Percentiles rank a stretch among this genome's conserved stretches.
Conservation (phyloP, 2,888 invertebrate genomes). For the Hipparchia semele region DNA sequence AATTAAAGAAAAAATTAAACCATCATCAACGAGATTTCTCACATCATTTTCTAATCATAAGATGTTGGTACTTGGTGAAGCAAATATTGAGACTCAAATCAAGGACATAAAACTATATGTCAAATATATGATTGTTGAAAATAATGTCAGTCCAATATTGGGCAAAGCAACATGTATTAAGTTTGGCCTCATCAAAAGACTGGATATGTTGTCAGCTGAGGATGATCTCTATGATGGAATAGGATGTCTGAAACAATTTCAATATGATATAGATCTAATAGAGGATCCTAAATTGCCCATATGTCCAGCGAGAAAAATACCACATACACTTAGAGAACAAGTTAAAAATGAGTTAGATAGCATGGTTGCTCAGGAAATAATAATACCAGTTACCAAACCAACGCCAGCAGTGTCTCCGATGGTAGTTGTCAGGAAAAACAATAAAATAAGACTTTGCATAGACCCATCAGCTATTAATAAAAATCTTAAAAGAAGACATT, state of each 20-base stretch:
- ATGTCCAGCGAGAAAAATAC: conserved; percentile 33
- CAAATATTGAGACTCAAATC: no score
- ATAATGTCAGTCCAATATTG: conserved; percentile 7
- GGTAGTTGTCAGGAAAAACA: conserved; percentile 41
- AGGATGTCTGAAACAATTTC: no score
- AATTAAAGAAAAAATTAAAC: background rate
- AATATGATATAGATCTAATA: no score
- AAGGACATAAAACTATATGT: no score
- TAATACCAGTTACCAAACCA: conserved; percentile 41
- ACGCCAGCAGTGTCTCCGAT: conserved; percentile 42
- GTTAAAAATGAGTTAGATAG: conserved; percentile 43
- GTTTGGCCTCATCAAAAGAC: background rate
- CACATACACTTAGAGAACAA: conserved; percentile 25
- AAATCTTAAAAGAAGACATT: conserved; percentile 36
- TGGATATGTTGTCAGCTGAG: no score
- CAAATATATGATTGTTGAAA: background rate
- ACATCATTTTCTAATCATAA: conserved; percentile 16
- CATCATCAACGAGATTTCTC: conserved; percentile 11
- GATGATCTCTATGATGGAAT: no score
- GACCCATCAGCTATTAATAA: conserved; percentile 40
- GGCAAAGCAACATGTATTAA: conserved; percentile 14
- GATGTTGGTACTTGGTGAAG: conserved; percentile 7
- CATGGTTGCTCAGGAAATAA: conserved; percentile 34
- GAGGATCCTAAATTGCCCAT: conserved; percentile 9
- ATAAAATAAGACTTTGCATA: conserved; percentile 39